Evolutionary conservation across 2,888 invertebrate genomes (phyloP), one percentile per base, ranked within the genome.

Genomic region (Sarcophaga variegata): DNA sequence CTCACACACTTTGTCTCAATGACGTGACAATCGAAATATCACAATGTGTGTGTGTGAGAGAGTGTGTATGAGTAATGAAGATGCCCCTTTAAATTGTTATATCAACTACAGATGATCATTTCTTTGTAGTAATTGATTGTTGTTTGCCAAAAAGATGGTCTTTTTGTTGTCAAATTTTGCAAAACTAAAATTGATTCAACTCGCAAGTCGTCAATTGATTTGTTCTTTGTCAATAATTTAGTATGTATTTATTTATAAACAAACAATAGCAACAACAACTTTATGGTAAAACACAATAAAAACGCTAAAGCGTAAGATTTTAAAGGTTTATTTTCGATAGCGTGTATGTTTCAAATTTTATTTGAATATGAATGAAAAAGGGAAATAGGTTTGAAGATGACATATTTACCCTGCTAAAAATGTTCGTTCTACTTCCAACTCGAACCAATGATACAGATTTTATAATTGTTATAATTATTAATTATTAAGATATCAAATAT

Each of bases 111-210:
- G 25, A 59, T 72, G 62, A 69, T 71, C 27, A 78, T 49, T 37
- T 37, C 10, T 37, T 37, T 72, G 47, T n/a, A 37, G 37, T 77
- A 83, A 78, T 77, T 83, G 77, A 74, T 74, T 37, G 37, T 63
- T 25, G 37, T 63, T 25, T 72, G 67, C 47, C 69, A 49, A 77
- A 20, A 59, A 75, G 59, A n/a, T 45, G 45, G 4, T 20, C 27
- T 62, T n/a, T 22, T 37, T 22, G n/a, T 14, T 10, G 4, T 72
- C 20, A 12, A 60, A 37, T 27, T 17, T 60, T 11, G 67, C 60
- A 10, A 20, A 37, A 20, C n/a, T 77, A 77, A 37, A 77, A 60
- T 67, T 45, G 17, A 67, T 3, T 45, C 17, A 59, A 59, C 47
- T 67, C 69, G 3, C 69, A 27, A 69, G 17, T 62, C 62, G 63